Conservation (phyloP, 2,888 invertebrate genomes). For the Zele albiditarsus region DNA sequence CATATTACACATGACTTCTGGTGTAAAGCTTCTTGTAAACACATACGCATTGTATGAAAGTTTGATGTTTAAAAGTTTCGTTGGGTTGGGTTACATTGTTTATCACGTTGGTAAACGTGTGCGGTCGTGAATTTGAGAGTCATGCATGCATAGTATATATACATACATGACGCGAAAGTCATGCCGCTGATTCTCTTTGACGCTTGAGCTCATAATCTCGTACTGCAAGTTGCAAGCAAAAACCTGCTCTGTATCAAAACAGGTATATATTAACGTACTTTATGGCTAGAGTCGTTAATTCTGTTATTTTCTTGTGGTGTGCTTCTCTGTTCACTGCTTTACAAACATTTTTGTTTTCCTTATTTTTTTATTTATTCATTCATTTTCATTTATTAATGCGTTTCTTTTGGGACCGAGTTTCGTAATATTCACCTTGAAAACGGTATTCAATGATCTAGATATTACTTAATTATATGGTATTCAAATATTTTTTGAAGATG, state of each 20-base stretch:
- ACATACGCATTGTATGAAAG: neutral
- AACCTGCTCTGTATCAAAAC: slow-evolving; percentile 20
- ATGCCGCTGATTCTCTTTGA: slow-evolving; percentile 19
- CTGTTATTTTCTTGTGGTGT: slow-evolving; percentile 10
- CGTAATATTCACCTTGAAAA: neutral
- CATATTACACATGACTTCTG: neutral
- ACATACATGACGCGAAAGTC: slow-evolving; percentile 7
- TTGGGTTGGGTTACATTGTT: neutral
- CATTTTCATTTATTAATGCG: neutral
- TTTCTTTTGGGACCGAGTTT: neutral
- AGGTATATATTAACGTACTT: slow-evolving; percentile 14
- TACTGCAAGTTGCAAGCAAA: slow-evolving; percentile 9
- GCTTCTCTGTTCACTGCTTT: neutral
- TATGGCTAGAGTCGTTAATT: slow-evolving; percentile 14
- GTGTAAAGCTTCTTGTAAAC: neutral
- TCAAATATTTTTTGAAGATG: slow-evolving; percentile 12
- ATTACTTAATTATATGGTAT: slow-evolving; percentile 26
- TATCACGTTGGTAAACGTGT: neutral
- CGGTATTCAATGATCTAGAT: slow-evolving; percentile 5
- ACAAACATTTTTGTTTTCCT: neutral
- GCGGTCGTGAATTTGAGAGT: slow-evolving; percentile 11
- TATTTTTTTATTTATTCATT: neutral
- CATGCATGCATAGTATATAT: slow-evolving; percentile 1
- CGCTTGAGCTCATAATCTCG: slow-evolving; percentile 26
- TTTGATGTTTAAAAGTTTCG: neutral